Evolutionary conservation across 1,140 invertebrate species (phyloP), one percentile per base, ranked within the genome.

Genomic region (Drosophila navojoa): DNA sequence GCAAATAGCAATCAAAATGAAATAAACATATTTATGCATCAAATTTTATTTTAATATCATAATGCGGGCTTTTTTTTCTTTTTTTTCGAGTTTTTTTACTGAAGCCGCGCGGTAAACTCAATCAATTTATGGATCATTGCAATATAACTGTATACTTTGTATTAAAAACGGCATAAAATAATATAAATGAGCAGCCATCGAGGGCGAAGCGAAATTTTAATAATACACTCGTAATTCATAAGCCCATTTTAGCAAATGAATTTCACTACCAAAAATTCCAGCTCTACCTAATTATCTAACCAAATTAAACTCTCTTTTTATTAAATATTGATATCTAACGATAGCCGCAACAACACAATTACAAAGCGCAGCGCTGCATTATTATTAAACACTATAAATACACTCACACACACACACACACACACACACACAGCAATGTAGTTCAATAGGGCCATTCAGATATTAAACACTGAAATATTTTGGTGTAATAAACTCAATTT

Each of bases 1-100:
- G 75, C 68, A 59, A 75, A 64, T 61, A 53, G 61, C 72, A 79
- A 87, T 87, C 84, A 82, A 84, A 89, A 77, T 77, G 74, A 71
- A 84, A 84, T 79, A 50, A 76, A 66, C 27, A 89, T 82, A 72
- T 79, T 70, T 77, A 77, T 63, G 58, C 66, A 71, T 55, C 52
- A 69, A 82, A 74, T 82, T 89, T 72, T 47, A 81, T 85, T 85
- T 78, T 64, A 50, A 69, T 64, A 73, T 79, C 58, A 76, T 79
- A 38, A 42, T 58, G 52, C 35, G 15, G 16, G 9, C 7, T 32
- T n/a, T 40, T 16, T 66, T 58, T 22, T 22, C 0, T 22, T 22
- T 22, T 22, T 22, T 22, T 19, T 19, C 2, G 1, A 19, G 2
- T 22, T 22, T 22, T 22, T 22, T 22, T 49, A 6, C 16, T 32